Evolutionary conservation across 2,888 invertebrate species (phyloP).

Genomic region (Eilema caniola): DNA sequence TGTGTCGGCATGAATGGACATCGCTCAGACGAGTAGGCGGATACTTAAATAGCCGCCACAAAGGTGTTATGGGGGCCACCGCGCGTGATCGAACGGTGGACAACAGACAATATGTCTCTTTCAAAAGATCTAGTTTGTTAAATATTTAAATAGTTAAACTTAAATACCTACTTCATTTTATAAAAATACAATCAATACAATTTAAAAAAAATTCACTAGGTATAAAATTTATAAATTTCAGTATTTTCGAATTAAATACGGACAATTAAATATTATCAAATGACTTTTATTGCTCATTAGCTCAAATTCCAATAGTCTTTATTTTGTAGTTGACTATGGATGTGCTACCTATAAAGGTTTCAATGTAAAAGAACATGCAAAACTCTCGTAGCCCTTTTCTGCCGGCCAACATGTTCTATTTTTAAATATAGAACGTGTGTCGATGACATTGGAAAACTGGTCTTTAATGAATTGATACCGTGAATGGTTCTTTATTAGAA

Average conservation of each 20-base stretch:
- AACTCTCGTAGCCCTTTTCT: background rate
- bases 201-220: background rate
- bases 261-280: no score
- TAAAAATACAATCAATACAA: background rate
- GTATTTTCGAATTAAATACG: background rate
- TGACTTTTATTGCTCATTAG: background rate
- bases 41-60: slow-evolving; percentile 51
- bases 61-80: slow-evolving; percentile 51
- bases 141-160: no score
- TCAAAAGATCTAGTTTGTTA: slow-evolving; percentile 11
- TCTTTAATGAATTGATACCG: slow-evolving; percentile 30
- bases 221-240: background rate
- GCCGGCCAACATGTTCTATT: background rate
- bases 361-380: background rate
- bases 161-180: background rate
- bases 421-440: slow-evolving; percentile 33
- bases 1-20: slow-evolving; percentile 50
- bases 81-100: slow-evolving; percentile 28
- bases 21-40: slow-evolving; percentile 43
- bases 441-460: slow-evolving; percentile 43
- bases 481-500: slow-evolving; percentile 44
- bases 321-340: no score
- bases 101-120: slow-evolving; percentile 22
- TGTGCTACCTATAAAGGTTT: no score
- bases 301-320: background rate